Evolutionary conservation across 2,888 invertebrate species (phyloP).

Genomic region (Morpho deidamia): DNA sequence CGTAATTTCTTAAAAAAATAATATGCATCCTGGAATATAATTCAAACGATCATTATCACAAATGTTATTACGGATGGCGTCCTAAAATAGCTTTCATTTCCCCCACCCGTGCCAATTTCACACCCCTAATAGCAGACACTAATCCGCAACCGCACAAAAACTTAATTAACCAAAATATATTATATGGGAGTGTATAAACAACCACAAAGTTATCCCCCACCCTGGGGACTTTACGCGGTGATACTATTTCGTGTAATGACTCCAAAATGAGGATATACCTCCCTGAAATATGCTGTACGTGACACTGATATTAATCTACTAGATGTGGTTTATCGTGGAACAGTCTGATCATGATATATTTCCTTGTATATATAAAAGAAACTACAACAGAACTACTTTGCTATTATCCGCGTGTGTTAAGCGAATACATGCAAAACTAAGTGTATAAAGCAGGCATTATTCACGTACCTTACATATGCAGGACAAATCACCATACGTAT

Average conservation of each 20-base stretch:
- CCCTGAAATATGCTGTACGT: conserved; percentile 52
- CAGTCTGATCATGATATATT: too few relatives aligned
- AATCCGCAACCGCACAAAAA: conserved; percentile 69
- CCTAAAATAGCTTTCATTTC: conserved; percentile 12
- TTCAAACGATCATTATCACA: not conserved
- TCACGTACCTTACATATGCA: too few relatives aligned
- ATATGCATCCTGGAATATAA: too few relatives aligned
- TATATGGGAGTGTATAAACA: conserved; percentile 66
- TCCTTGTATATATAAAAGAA: too few relatives aligned
- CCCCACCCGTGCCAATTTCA: conserved; percentile 46
- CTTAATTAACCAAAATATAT: conserved; percentile 74
- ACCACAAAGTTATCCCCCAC: conserved; percentile 65
- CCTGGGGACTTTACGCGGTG: conserved; percentile 68
- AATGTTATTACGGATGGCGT: conserved; percentile 11
- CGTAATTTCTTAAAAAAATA: too few relatives aligned
- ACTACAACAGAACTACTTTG: too few relatives aligned
- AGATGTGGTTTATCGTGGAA: conserved; percentile 8
- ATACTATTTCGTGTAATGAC: conserved; percentile 78
- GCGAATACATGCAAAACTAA: too few relatives aligned
- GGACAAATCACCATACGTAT: too few relatives aligned
- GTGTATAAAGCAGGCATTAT: too few relatives aligned
- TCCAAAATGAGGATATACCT: conserved; percentile 73
- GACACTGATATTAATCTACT: conserved; percentile 9
- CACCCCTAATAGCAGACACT: conserved; percentile 40
- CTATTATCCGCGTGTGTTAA: too few relatives aligned